A percentile compares a stretch with the other conserved stretches of the same genome.
These are phyloP conservation scores for Nematostella vectensis DNA, from an alignment of 92 coral and sea anemone species.

Conservation along the genomic window DNA sequence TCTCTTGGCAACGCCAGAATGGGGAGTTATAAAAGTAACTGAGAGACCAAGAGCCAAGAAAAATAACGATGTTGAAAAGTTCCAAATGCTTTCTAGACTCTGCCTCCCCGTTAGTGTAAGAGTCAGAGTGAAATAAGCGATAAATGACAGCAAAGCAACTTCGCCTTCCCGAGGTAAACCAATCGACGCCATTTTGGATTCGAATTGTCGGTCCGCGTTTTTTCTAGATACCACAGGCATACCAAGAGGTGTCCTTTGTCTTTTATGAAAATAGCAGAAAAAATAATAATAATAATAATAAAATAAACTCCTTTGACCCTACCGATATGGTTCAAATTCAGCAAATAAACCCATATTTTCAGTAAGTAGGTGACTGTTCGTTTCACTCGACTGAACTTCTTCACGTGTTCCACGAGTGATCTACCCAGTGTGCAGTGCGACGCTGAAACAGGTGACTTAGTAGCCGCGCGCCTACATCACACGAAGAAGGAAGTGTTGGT, in stretches of 20 bases:
- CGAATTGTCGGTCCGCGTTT: too few relatives aligned
- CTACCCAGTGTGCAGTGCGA: neutral
- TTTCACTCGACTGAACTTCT: too few relatives aligned
- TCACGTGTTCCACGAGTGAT: neutral
- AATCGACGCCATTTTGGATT: neutral
- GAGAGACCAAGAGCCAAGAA: conserved; percentile 33
- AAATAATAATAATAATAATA: too few relatives aligned
- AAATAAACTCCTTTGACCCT: too few relatives aligned
- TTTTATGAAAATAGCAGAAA: too few relatives aligned
- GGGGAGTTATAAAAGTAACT: conserved; percentile 44
- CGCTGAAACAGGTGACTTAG: neutral
- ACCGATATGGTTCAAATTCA: too few relatives aligned
- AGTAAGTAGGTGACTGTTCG: too few relatives aligned
- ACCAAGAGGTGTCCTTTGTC: too few relatives aligned
- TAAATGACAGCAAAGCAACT: conserved; percentile 45
- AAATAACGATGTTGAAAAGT: conserved; percentile 18
- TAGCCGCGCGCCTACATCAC: neutral
- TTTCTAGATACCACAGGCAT: too few relatives aligned
- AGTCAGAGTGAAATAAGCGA: conserved; percentile 42
- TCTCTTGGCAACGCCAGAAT: conserved; percentile 58
- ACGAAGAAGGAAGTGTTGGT: neutral
- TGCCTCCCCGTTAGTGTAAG: conserved; percentile 24
- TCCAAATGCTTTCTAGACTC: conserved; percentile 8
- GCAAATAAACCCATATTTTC: too few relatives aligned
- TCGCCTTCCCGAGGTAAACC: conserved; percentile 38